phyloP scores from a whole-genome alignment of 2,888 invertebrate species.

The Myopa tessellatipennis region DNA sequence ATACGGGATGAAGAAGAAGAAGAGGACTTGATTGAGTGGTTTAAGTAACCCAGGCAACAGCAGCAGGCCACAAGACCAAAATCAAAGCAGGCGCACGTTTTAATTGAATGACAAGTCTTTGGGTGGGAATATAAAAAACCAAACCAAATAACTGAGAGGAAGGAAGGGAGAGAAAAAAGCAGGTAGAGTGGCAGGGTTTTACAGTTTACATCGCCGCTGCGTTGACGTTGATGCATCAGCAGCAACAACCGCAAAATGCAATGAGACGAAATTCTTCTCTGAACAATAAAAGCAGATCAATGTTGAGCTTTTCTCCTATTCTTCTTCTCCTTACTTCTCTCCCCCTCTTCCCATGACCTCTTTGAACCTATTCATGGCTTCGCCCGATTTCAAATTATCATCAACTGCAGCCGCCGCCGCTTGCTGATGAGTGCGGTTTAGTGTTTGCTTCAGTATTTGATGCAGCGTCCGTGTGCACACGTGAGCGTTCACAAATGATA shows the following conservation, averaged over 20 bases:
- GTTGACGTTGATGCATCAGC: not conserved
- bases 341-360: not conserved
- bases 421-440: not conserved
- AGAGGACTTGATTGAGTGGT: no score
- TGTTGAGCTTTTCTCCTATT: not conserved
- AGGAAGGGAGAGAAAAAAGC: no score
- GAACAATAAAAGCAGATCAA: constrained; percentile 1
- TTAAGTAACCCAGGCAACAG: no score
- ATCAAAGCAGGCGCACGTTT: not conserved
- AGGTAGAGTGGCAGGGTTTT: no score
- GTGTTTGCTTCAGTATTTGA: not conserved
- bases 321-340: not conserved
- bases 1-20: no score
- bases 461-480: not conserved
- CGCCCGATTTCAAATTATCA: not conserved
- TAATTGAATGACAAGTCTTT: not conserved
- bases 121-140: no score
- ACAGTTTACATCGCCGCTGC: no score
- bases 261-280: not conserved
- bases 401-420: constrained; percentile 1
- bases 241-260: not conserved
- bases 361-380: not conserved
- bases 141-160: no score
- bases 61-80: no score
- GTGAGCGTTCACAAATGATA: not conserved